Base-by-base conservation (phyloP, 1,140 invertebrate species). In the Caenorhabditis briggsae region DNA sequence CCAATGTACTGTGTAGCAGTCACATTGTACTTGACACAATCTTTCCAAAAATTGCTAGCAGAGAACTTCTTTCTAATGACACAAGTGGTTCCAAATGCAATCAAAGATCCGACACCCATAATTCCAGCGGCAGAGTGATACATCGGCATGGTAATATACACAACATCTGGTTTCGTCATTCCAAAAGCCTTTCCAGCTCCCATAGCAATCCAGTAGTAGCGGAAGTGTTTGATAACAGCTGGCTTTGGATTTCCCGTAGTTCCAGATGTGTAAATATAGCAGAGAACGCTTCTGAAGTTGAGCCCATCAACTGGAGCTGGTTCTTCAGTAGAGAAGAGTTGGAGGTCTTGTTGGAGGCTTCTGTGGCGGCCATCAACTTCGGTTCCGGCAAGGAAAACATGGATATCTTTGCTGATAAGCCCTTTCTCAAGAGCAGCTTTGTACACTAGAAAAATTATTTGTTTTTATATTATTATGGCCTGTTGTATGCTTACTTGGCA, bases 1-100 rank as follows among this genome's bases (percentile, higher is more conserved):
- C 98, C 98, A 91, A 99, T 99, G 92, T 99, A 99, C 92, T 99
- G 97, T 92, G 95, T 95, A 94, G 98, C 97, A 89, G 97, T 99
- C 93, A 96, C 97, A 18, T 97, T 95, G 92, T 97, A 97, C 91
- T 96, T 96, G 61, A 95, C 94, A 92, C 97, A 97, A 92, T 99
- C 98, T 18, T 94, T 94, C 94, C 98, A 99, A 92, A 97, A 99
- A 78, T 95, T 94, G 20, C 96, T 96, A 41, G 97, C 97, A 11
- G 97, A 99, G 93, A 99, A 99, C 93, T 98, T 98, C 90, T 95
- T 95, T 41, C 96, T 94, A 82, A 99, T 95, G 2, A 97, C 96
- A 48, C 96, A 94, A 0, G 96, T 96, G 59, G 95, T 94, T 48
- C 97, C 97, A 92, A 95, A 95, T 2, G 97, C 92, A 6, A 99